Base-by-base conservation (phyloP, 1,140 invertebrate species). In the Babylonia areolata region DNA sequence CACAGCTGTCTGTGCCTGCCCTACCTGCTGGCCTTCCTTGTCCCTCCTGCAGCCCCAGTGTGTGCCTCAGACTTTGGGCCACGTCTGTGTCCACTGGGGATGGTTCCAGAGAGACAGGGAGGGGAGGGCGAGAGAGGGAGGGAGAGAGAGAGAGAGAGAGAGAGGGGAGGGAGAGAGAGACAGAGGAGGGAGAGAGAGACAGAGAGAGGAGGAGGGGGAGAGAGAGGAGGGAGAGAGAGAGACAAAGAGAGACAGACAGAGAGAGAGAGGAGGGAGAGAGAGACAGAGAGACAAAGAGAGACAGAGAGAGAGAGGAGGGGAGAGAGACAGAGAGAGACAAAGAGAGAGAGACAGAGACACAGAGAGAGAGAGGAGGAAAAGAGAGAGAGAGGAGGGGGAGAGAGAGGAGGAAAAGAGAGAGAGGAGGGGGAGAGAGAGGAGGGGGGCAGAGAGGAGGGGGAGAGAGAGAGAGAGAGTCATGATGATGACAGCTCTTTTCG, bases 111-210 rank as follows among this genome's bases (percentile, higher is more conserved):
- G 42, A 46, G 42, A 46, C 42, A 15, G 42, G 5, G 42, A 46
- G 15, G 42, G 42, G 42, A 15, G 42, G 42, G 5, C 15, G 42
- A 46, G 42, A 46, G 73, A 75, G 33, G 35, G 73, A 75, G 33
- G 35, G 73, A 75, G 11, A 75, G 33, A 75, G 73, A 75, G 33
- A 75, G 73, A 75, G 33, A 75, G 73, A 75, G 33, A 75, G 73
- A 35, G 58, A 23, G 58, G 28, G 58, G 23, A 20, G 28, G 58
- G 28, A 28, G 28, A 20, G 28, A 20, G 23, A 28, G 23, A 20
- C 9, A 28, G 28, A 28, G 23, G 58, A 64, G 20, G 28, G 20
- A 64, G 58, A 64, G 20, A 64, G 58, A 64, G 20, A 23, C 3
- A 64, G 58, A 64, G 20, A 23, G 20, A 64, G 58, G 20, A 64